Evolutionary conservation across 1,140 invertebrate genomes (phyloP).

Genomic region (Aphaenogaster rudis): DNA sequence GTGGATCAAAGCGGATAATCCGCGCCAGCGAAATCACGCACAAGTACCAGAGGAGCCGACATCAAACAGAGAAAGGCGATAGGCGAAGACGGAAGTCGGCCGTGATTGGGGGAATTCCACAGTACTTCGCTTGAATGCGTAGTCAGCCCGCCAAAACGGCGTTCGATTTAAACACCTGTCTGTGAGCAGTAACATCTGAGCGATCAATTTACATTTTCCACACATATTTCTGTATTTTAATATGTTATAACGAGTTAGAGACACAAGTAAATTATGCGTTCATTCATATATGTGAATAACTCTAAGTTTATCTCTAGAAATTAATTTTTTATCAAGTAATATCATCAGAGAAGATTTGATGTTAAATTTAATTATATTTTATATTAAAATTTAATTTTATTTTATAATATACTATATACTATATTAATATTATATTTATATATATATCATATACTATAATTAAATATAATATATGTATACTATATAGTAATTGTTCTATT

Average conservation of each 20-base stretch:
- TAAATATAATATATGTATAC: background rate
- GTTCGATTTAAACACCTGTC: background rate
- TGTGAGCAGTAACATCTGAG: background rate
- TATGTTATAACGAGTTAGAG: background rate
- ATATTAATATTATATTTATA: no score
- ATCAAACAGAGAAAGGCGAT: conserved; percentile 64
- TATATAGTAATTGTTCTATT: background rate
- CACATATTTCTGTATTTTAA: background rate
- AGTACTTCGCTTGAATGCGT: conserved; percentile 16
- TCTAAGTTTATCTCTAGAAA: background rate
- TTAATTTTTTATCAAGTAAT: background rate
- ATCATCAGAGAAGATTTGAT: background rate
- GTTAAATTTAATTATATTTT: background rate
- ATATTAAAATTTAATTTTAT: background rate
- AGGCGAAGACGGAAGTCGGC: conserved; percentile 43
- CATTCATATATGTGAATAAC: background rate
- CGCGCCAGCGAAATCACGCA: background rate
- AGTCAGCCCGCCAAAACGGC: conserved; percentile 30
- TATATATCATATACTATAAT: no score
- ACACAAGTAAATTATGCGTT: background rate
- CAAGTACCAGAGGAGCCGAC: conserved; percentile 71
- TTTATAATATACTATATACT: no score
- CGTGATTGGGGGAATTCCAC: background rate
- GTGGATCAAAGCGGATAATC: conserved; percentile 62
- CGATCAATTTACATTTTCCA: conserved; percentile 6